Evolutionary conservation across 2,113 vertebrate genomes (phyloP).

Genomic region (Rhizomys pruinosus): DNA sequence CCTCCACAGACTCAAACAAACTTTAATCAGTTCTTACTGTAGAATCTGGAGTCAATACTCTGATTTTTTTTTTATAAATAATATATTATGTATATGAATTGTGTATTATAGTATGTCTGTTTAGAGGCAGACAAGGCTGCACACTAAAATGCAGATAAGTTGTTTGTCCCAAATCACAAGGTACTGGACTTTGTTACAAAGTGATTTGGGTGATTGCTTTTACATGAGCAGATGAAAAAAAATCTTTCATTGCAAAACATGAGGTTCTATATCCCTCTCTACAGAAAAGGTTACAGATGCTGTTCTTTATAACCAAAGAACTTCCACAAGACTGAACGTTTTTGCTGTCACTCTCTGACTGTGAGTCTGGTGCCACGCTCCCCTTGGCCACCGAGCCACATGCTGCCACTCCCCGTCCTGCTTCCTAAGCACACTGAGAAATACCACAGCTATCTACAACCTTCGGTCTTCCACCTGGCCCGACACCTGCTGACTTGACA

Average conservation of each 20-base stretch:
- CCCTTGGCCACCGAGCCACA: constrained; percentile 80
- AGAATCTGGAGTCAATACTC: constrained; percentile 86
- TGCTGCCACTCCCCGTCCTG: constrained; percentile 84
- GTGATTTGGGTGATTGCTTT: constrained; percentile 79
- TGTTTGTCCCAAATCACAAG: constrained; percentile 85
- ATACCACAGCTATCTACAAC: constrained; percentile 76
- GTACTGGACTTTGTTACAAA: constrained; percentile 87
- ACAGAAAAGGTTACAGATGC: constrained; percentile 82
- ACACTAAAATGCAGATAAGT: constrained; percentile 85
- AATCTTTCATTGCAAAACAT: constrained; percentile 88
- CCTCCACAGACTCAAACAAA: constrained; percentile 79
- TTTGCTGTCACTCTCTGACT: constrained; percentile 87
- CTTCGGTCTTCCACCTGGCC: constrained; percentile 86
- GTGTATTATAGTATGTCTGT: constrained; percentile 86
- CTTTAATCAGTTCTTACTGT: constrained; percentile 83
- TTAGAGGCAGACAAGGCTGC: constrained; percentile 82
- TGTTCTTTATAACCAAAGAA: constrained; percentile 98
- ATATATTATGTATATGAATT: constrained; percentile 87
- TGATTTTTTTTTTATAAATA: constrained; percentile 87
- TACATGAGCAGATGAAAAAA: constrained; percentile 83
- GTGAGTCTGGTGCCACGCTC: constrained; percentile 88
- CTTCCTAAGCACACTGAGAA: constrained; percentile 85
- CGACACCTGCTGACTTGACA: constrained; percentile 87
- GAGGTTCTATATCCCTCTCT: constrained; percentile 84
- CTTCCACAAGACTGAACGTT: constrained; percentile 83